A percentile compares a stretch with the other conserved stretches of the same genome.
These are phyloP conservation scores for Burhinus bistriatus DNA, from an alignment of 2,113 vertebrate species.

Conservation along the genomic window DNA sequence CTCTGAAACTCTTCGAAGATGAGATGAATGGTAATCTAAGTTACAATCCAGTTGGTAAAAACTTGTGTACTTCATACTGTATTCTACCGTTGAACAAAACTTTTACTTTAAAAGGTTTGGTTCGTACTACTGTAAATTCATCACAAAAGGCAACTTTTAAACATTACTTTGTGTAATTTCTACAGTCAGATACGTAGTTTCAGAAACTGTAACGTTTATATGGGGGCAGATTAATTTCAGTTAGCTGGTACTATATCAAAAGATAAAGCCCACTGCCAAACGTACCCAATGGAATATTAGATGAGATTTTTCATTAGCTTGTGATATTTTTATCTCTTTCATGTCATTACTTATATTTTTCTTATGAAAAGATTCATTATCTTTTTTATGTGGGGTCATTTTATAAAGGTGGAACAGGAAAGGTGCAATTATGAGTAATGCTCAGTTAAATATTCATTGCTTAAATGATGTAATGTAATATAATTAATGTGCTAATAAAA, in stretches of 20 bases:
- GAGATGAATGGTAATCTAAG: neutral
- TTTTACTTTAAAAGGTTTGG: neutral
- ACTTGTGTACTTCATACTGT: fast-evolving
- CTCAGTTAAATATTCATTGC: neutral
- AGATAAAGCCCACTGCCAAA: neutral
- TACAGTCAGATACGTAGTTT: neutral
- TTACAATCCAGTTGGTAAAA: neutral
- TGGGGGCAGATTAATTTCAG: neutral
- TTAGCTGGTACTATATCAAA: neutral
- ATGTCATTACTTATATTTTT: neutral
- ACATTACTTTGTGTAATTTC: neutral
- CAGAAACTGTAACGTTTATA: neutral
- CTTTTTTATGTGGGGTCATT: neutral
- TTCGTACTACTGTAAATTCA: neutral
- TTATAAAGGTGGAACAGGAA: neutral
- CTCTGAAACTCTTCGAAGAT: neutral
- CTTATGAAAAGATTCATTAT: neutral
- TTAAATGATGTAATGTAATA: neutral
- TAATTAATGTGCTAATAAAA: neutral
- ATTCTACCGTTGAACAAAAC: neutral
- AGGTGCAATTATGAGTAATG: neutral
- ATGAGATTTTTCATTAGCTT: neutral
- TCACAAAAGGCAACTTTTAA: neutral
- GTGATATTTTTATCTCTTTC: neutral
- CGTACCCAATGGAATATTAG: neutral